These are phyloP conservation scores for Paratrypauchen microcephalus DNA, from an alignment of 2,797 vertebrate genomes.

Conservation along the genomic window DNA sequence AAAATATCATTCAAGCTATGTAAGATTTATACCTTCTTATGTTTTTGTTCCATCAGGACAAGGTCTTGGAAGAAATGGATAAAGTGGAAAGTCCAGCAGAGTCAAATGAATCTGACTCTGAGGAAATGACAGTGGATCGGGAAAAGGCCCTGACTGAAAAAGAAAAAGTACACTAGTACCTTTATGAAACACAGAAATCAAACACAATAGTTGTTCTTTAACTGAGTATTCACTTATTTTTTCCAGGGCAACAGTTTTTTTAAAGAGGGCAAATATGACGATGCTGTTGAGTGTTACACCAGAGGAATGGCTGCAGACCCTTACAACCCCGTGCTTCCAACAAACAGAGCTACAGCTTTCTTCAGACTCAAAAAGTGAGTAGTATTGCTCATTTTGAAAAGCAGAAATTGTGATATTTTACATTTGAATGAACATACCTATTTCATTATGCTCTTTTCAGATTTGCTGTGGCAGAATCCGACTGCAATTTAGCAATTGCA, in stretches of 20 bases:
- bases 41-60: conserved; percentile 76
- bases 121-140: conserved; percentile 82
- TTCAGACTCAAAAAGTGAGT: conserved; percentile 89
- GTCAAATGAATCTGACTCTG: conserved; percentile 89
- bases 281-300: conserved; percentile 91
- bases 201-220: neutral
- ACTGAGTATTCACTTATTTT: neutral
- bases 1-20: neutral
- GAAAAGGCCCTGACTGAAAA: conserved; percentile 85
- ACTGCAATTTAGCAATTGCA: conserved; percentile 92
- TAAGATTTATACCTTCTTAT: neutral
- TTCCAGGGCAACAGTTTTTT: conserved; percentile 89
- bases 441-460: conserved; percentile 60
- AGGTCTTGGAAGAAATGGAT: conserved; percentile 88
- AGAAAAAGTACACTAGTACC: conserved; percentile 74
- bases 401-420: neutral
- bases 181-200: too few species aligned
- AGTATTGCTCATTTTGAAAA: neutral
- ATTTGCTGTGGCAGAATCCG: conserved; percentile 92
- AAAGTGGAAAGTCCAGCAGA: conserved; percentile 86
- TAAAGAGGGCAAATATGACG: conserved; percentile 89
- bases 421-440: neutral
- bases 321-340: conserved; percentile 89
- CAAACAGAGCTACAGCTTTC: conserved; percentile 90
- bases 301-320: conserved; percentile 91